Percentiles rank a stretch among this genome's conserved stretches.
phyloP scores from a whole-genome alignment of 2,797 vertebrate species.

The Lophotriccus pileatus region DNA sequence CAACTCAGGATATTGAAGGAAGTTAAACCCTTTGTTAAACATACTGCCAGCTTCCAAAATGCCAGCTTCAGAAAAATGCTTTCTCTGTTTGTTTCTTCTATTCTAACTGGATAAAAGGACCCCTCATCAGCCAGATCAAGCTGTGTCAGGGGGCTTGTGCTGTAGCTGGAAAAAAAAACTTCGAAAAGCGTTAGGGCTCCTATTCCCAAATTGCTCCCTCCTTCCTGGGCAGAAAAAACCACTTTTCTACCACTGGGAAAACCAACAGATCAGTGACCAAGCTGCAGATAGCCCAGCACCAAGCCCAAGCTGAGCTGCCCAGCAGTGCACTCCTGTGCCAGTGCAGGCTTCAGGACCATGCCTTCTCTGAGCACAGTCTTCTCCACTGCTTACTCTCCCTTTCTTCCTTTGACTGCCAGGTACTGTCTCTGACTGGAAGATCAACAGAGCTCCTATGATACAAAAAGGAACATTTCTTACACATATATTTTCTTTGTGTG shows the following conservation, averaged over 20 bases:
- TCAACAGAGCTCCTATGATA: not conserved
- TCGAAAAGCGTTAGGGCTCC: not conserved
- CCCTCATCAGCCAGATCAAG: not conserved
- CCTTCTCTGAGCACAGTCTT: not conserved
- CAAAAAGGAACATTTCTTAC: not conserved
- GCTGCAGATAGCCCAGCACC: not conserved
- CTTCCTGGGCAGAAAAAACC: not conserved
- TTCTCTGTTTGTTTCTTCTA: not conserved
- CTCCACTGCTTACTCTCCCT: not conserved
- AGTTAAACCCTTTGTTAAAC: constrained; percentile 7
- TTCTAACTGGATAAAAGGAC: constrained; percentile 31
- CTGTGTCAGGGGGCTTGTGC: not conserved
- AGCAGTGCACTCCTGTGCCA: fast-evolving
- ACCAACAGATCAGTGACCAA: not conserved
- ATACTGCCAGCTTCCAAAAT: not conserved
- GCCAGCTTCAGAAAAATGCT: not conserved
- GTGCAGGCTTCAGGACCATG: not conserved
- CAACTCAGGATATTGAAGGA: constrained; percentile 13
- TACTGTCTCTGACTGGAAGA: not conserved
- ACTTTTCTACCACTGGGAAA: not conserved
- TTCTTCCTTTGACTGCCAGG: not conserved
- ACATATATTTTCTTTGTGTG: not conserved
- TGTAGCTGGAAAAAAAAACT: not conserved
- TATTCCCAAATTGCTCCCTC: not conserved
- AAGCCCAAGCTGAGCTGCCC: not conserved